Evolutionary conservation across 2,113 vertebrate genomes (phyloP), one percentile per base, ranked within the genome.

Genomic region (Calyptomena viridis): DNA sequence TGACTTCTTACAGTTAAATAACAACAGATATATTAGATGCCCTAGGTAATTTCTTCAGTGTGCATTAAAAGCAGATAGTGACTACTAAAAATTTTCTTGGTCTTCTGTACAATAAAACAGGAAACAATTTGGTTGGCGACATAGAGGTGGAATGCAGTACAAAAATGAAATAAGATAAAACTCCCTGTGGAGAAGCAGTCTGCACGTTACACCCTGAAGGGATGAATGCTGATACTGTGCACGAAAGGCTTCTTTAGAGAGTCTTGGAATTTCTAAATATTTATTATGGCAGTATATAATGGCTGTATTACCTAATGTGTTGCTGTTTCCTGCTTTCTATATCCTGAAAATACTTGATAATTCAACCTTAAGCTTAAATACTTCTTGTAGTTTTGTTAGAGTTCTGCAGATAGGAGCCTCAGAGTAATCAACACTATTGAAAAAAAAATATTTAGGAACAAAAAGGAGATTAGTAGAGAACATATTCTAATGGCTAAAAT

Each of bases 141-240:
- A 96, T 52, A 81, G 82, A 96, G 95, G 90, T 95, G 95, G 96
- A 96, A 97, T 97, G 97, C 87, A 81, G 92, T 89, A 93, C 12
- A 1, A 97, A 97, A 98, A 97, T 94, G 96, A 96, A 97, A 97
- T 97, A 94, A 98, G 96, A 98, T 97, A 95, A 97, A 96, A 96
- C 87, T 97, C 94, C 87, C 95, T 90, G 93, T 77, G 94, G 94
- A 95, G 95, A 93, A 92, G 95, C 87, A 94, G 95, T 86, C 94
- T 94, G 89, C 85, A 42, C 84, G 89, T 81, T 96, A 97, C 94
- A 96, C 93, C 96, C 97, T 93, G 88, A 91, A 96, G 97, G 95
- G 89, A 95, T 97, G 95, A 97, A 96, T 96, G 95, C 96, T 93
- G 96, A 96, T 97, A 97, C 87, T 96, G 92, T 96, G 95, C 94